phyloP scores from a whole-genome alignment of 2,797 vertebrate genomes.

The Erethizon dorsatum region DNA sequence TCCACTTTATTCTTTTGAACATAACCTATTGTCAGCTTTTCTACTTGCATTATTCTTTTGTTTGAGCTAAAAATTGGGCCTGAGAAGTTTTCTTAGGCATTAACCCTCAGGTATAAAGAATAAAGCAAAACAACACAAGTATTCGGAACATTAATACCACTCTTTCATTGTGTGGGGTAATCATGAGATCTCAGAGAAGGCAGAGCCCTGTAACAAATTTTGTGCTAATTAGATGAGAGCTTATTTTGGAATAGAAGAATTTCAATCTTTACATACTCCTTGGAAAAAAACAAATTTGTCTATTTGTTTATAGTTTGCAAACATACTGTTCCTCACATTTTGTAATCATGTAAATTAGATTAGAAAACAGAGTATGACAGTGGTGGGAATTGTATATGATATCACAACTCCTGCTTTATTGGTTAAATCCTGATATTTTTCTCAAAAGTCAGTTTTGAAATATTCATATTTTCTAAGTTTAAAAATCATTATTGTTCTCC shows the following conservation, averaged over 20 bases:
- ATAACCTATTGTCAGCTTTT: neutral
- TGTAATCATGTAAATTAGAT: neutral
- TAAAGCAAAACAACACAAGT: neutral
- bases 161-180: neutral
- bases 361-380: neutral
- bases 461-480: neutral
- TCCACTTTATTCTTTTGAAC: conserved; percentile 45
- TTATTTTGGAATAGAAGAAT: neutral
- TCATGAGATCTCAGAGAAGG: neutral
- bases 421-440: neutral
- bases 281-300: neutral
- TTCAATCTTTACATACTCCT: neutral
- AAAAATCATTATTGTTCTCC: neutral
- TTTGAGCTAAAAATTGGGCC: neutral
- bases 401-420: neutral
- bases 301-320: neutral
- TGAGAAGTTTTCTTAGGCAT: neutral
- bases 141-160: neutral
- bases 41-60: neutral
- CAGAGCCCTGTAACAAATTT: neutral
- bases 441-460: neutral
- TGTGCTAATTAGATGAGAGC: neutral
- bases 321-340: neutral
- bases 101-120: neutral
- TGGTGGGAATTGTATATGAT: neutral